These are phyloP conservation scores for Proteles cristata DNA, from an alignment of 2,113 vertebrate species.

Conservation along the genomic window DNA sequence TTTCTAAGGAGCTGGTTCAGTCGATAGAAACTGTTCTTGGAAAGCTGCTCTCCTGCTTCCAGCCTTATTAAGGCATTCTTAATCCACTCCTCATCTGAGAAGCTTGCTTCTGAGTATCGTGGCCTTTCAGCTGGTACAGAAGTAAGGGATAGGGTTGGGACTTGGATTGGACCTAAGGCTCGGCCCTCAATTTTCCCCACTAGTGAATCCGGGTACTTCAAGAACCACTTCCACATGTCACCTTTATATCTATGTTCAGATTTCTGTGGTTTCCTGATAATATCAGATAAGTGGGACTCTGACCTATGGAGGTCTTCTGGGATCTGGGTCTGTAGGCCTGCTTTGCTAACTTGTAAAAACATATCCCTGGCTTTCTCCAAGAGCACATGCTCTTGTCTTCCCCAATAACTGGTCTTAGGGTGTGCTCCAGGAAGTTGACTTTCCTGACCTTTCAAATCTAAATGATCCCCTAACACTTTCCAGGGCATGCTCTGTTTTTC, in stretches of 20 bases:
- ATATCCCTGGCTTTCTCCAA: neutral
- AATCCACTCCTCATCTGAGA: neutral
- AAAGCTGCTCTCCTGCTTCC: conserved; percentile 30
- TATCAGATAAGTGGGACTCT: neutral
- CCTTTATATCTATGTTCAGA: neutral
- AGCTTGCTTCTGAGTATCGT: neutral
- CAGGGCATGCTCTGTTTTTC: neutral
- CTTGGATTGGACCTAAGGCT: neutral
- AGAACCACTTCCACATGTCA: neutral
- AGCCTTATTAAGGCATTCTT: neutral
- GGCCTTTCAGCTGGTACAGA: neutral
- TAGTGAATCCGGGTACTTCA: neutral
- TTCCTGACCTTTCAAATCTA: neutral
- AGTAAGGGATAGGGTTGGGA: neutral
- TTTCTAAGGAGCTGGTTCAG: conserved; percentile 45
- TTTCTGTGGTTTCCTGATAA: neutral
- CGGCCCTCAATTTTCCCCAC: neutral
- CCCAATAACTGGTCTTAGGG: neutral
- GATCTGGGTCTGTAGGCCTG: neutral
- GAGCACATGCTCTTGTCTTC: conserved; percentile 18
- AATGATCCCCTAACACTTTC: neutral
- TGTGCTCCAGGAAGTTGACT: neutral
- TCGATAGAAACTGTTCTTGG: neutral
- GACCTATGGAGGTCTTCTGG: neutral
- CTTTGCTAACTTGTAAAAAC: neutral